Evolutionary conservation across 2,888 invertebrate genomes (phyloP).

Genomic region (Charanyca ferruginea): DNA sequence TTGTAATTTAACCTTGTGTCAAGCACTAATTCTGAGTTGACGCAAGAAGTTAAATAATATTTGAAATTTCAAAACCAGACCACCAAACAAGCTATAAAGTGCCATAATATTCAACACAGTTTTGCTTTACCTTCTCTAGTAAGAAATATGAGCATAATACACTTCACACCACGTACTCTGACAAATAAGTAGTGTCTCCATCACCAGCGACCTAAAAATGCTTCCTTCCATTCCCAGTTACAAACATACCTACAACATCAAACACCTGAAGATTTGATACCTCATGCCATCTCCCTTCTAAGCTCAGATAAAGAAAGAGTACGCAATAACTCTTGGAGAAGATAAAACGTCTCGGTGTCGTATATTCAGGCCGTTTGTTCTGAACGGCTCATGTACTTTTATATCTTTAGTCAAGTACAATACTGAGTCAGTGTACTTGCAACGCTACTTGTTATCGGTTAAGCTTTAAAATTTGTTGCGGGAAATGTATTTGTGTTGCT

Average conservation of each 20-base stretch:
- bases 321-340: slow-evolving; percentile 55
- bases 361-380: slow-evolving; percentile 66
- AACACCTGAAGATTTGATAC: slow-evolving; percentile 62
- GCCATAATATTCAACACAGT: not conserved
- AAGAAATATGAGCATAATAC: slow-evolving; percentile 38
- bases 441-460: slow-evolving; percentile 57
- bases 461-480: slow-evolving; percentile 55
- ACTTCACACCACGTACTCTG: slow-evolving; percentile 35
- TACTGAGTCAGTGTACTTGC: slow-evolving; percentile 56
- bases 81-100: not conserved
- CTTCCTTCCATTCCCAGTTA: slow-evolving; percentile 46
- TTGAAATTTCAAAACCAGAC: too few species aligned
- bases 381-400: slow-evolving; percentile 69
- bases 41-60: too few species aligned
- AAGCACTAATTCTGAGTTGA: too few species aligned
- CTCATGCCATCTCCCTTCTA: slow-evolving; percentile 41
- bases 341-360: slow-evolving; percentile 65
- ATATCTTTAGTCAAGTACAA: slow-evolving; percentile 66
- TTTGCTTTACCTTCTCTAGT: not conserved
- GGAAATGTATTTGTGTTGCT: slow-evolving; percentile 40
- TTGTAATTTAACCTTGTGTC: too few species aligned
- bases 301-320: slow-evolving; percentile 56
- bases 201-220: slow-evolving; percentile 59
- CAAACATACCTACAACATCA: slow-evolving; percentile 55
- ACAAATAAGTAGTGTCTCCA: slow-evolving; percentile 49